A percentile compares a stretch with the other conserved stretches of the same genome.
phyloP scores from a whole-genome alignment of 2,113 vertebrate species.

The Caracal caracal region DNA sequence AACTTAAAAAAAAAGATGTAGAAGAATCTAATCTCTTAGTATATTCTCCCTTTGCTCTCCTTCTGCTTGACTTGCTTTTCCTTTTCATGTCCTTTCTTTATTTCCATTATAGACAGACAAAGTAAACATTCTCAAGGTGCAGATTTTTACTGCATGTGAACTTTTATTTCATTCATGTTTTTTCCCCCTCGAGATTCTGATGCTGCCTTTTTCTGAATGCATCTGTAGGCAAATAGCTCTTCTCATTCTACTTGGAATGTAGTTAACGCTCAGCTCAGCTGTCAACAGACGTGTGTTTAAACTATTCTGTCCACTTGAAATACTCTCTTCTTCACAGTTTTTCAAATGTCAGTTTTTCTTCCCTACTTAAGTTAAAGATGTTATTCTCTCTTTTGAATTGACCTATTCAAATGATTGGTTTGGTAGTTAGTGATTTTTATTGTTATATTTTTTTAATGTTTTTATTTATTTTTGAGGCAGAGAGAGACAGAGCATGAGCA shows the following conservation, averaged over 20 bases:
- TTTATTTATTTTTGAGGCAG: no score
- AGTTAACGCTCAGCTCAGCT: neutral
- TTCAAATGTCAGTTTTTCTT: neutral
- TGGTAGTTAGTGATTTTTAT: constrained; percentile 12
- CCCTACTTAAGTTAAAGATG: neutral
- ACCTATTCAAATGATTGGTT: neutral
- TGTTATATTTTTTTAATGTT: neutral
- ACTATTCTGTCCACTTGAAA: neutral
- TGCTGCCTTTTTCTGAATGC: neutral
- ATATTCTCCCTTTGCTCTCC: neutral
- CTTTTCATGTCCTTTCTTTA: neutral
- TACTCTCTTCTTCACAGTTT: neutral
- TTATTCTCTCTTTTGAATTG: neutral
- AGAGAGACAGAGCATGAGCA: no score
- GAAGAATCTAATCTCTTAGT: neutral
- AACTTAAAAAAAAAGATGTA: neutral
- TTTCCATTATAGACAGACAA: neutral
- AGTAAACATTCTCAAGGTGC: neutral
- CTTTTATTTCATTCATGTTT: neutral
- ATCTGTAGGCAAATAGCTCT: neutral
- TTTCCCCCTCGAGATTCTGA: neutral
- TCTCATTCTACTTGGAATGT: neutral
- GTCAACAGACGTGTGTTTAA: neutral
- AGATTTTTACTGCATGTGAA: neutral
- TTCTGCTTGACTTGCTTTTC: neutral